phyloP scores from a whole-genome alignment of 2,797 vertebrate genomes.

The Geotrypetes seraphini region DNA sequence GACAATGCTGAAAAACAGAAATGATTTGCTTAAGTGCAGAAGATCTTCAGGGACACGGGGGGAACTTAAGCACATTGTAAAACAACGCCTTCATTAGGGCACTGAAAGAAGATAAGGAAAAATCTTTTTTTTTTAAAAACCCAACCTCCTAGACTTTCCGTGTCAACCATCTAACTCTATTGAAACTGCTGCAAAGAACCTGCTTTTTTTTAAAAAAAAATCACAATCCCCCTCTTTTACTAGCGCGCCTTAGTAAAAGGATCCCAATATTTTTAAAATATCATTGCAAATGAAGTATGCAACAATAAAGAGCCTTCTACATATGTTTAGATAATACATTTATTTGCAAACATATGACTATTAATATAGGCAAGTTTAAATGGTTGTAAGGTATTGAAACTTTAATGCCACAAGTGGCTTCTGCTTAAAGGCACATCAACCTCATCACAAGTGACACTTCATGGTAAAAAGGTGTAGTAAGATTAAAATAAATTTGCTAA shows the following conservation, averaged over 20 bases:
- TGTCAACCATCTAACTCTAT: conserved; percentile 29
- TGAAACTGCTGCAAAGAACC: conserved; percentile 25
- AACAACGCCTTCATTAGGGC: conserved; percentile 28
- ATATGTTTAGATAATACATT: conserved; percentile 35
- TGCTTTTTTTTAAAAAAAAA: conserved; percentile 28
- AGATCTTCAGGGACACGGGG: conserved; percentile 23
- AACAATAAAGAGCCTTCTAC: conserved; percentile 41
- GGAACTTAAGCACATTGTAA: conserved; percentile 29
- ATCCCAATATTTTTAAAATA: conserved; percentile 22
- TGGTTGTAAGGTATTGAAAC: no score
- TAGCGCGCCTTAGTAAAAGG: no score
- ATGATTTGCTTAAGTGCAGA: conserved; percentile 34
- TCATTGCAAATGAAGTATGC: conserved; percentile 28
- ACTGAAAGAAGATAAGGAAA: conserved; percentile 25
- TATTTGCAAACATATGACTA: conserved; percentile 32
- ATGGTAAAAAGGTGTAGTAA: no score
- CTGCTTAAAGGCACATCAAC: no score
- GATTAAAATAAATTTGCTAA: no score
- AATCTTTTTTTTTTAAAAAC: conserved; percentile 21
- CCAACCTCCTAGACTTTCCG: conserved; percentile 26
- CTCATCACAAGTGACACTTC: no score
- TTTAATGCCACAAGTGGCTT: no score
- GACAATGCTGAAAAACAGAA: conserved; percentile 23
- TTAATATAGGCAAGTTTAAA: no score
- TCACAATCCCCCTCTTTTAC: no score